These are phyloP conservation scores for Ascidia mentula DNA, from an alignment of 23 tunicate genomes.

Conservation along the genomic window DNA sequence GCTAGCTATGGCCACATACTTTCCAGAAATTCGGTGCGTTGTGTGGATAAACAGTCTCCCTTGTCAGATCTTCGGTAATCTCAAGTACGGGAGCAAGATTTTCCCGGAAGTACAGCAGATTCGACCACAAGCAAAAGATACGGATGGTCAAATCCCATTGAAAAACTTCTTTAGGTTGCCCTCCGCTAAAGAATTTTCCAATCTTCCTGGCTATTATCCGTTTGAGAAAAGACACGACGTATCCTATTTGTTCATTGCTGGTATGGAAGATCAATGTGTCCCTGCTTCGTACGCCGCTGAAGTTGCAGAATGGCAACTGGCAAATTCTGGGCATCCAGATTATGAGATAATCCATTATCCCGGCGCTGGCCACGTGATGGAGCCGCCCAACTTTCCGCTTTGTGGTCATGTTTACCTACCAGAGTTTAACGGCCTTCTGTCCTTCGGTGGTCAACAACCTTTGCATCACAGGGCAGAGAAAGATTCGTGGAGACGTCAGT, in stretches of 20 bases:
- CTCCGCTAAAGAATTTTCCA: background rate
- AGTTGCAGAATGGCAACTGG: background rate
- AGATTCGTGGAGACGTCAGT: background rate
- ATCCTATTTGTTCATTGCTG: background rate
- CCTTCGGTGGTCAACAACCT: background rate
- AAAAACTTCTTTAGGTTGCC: background rate
- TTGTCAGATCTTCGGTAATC: background rate
- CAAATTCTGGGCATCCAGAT: background rate
- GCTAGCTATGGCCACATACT: constrained; percentile 16
- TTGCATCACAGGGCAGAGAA: background rate
- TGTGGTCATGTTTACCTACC: background rate
- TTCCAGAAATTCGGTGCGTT: background rate
- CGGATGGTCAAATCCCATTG: no score
- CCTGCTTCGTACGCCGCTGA: background rate
- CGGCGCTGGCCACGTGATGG: background rate
- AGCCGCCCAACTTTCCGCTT: background rate
- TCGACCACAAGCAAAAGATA: no score
- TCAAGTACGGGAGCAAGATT: background rate
- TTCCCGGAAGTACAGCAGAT: no score
- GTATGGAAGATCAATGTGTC: constrained; percentile 1
- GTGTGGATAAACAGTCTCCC: background rate
- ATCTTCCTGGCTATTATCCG: background rate
- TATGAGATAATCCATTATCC: background rate
- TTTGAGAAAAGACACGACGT: background rate
- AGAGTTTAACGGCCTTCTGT: background rate